These are phyloP conservation scores for Rhamnusium bicolor DNA, from an alignment of 2,888 invertebrate species.

Conservation along the genomic window DNA sequence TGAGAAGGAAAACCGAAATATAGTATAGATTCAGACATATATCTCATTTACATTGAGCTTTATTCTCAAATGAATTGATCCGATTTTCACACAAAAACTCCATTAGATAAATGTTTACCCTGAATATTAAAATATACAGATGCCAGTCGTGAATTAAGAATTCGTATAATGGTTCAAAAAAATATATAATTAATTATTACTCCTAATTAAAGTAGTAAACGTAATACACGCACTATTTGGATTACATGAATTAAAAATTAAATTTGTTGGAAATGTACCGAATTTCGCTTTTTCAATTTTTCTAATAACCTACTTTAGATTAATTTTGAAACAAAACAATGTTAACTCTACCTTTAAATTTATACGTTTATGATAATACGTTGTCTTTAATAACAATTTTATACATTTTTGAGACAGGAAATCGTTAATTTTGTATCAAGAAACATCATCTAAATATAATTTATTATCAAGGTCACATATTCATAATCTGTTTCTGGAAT, in stretches of 20 bases:
- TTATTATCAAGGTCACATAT: constrained; percentile 43
- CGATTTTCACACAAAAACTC: constrained; percentile 45
- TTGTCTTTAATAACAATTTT: background rate
- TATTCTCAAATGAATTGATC: constrained; percentile 53
- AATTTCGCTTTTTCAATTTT: background rate
- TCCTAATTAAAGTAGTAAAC: background rate
- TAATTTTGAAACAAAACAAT: background rate
- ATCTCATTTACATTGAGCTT: constrained; percentile 47
- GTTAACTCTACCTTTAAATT: background rate
- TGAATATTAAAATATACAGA: constrained; percentile 36
- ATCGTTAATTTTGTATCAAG: constrained; percentile 38
- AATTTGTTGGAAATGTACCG: background rate
- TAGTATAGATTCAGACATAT: constrained; percentile 50
- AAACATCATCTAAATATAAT: constrained; percentile 40
- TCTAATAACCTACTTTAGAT: background rate
- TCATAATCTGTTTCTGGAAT: constrained; percentile 44
- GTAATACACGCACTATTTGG: background rate
- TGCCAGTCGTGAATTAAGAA: background rate
- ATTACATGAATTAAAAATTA: background rate
- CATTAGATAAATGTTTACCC: constrained; percentile 37
- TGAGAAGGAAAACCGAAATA: constrained; percentile 61
- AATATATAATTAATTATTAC: background rate
- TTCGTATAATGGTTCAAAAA: background rate
- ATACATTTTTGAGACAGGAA: constrained; percentile 37
- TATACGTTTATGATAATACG: background rate